These are phyloP conservation scores for Pheosia tremula DNA, from an alignment of 2,888 invertebrate genomes.

Conservation along the genomic window DNA sequence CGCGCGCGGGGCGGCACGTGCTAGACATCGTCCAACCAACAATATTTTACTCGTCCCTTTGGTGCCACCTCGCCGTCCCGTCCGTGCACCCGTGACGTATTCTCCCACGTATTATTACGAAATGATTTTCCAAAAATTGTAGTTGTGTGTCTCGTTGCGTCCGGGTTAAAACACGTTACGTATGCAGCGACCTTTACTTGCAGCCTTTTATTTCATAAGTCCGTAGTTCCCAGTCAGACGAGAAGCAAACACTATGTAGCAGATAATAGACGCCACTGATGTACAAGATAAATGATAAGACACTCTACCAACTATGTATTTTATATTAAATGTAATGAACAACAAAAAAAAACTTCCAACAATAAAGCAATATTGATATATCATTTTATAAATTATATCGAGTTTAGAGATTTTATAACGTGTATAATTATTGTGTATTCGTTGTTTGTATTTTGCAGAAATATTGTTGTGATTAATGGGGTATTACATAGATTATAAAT, in stretches of 20 bases:
- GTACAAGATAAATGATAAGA: slow-evolving; percentile 18
- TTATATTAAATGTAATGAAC: slow-evolving; percentile 38
- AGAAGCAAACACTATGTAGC: slow-evolving; percentile 15
- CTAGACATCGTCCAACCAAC: no score
- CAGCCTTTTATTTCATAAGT: slow-evolving; percentile 18
- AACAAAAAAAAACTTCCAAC: slow-evolving; percentile 63
- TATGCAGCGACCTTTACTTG: background rate
- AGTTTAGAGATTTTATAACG: slow-evolving; percentile 43
- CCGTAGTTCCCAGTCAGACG: slow-evolving; percentile 53
- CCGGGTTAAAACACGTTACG: no score
- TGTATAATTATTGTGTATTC: slow-evolving; percentile 29
- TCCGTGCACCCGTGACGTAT: no score
- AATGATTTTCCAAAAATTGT: no score
- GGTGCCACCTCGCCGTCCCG: no score
- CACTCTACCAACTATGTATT: slow-evolving; percentile 27
- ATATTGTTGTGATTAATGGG: slow-evolving; percentile 28
- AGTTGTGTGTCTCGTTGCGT: no score
- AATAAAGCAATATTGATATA: slow-evolving; percentile 74
- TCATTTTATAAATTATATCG: slow-evolving; percentile 60
- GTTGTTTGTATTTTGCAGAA: slow-evolving; percentile 28
- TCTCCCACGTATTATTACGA: no score
- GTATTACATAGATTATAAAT: slow-evolving; percentile 30
- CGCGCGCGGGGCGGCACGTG: no score
- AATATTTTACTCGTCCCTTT: no score
- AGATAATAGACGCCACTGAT: slow-evolving; percentile 1